Evolutionary conservation across 2,113 vertebrate species (phyloP), one percentile per base, ranked within the genome.

Genomic region (Castor canadensis): DNA sequence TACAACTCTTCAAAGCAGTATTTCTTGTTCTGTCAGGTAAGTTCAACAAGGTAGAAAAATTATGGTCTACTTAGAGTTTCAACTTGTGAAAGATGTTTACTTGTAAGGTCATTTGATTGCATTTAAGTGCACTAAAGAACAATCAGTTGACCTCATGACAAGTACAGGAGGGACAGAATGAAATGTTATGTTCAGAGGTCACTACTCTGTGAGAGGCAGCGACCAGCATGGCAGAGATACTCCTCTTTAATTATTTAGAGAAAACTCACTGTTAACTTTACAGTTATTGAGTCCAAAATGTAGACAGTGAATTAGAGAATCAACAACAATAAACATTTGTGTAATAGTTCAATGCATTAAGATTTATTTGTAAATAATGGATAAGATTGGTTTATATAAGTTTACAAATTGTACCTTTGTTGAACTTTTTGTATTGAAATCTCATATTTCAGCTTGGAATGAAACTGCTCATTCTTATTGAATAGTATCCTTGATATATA

Each of bases 41-140:
- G 94, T 93, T 97, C 95, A 97, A 96, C 88, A 95, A 95, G 93
- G 91, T 88, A 97, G 95, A 91, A 96, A 97, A 97, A 87, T 73
- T 96, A 95, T 93, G 56, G 67, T 60, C 77, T 83, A 40, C 79
- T 85, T 85, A 10, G 72, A 90, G 85, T 43, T 92, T 96, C 69
- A 26, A 35, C 56, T 96, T 96, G 77, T 95, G 95, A 96, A 94
- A 93, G 72, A 79, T 91, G 77, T 94, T 96, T 93, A 82, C 81
- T 95, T 88, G 77, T 88, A 91, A 90, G 67, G 82, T 64, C 73
- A 80, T 97, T 83, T 92, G 91, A 94, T 47, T 95, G 62, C 77
- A 83, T 62, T 94, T 86, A 91, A n/a, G 72, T 71, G 38, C 32
- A 75, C 52, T 45, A 72, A 79, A 79, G 93, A 93, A 83, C 54